Evolutionary conservation across 1,140 invertebrate genomes (phyloP).

Genomic region (Musca vetustissima): DNA sequence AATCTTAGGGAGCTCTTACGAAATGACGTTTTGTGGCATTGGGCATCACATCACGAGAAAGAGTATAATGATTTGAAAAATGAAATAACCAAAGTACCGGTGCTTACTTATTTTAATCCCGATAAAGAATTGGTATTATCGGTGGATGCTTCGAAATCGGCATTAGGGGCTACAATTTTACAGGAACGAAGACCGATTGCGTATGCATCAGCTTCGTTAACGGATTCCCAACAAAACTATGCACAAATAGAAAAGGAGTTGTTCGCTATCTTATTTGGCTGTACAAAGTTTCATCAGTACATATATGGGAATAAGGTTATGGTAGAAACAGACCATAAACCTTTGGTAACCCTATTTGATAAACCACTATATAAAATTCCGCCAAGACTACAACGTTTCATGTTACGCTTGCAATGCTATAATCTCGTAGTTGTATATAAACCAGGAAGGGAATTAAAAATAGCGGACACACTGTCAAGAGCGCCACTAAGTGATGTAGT

Average conservation of each 20-base stretch:
- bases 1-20: slow-evolving; percentile 34
- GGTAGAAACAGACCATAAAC: slow-evolving; percentile 58
- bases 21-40: slow-evolving; percentile 14
- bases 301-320: slow-evolving; percentile 37
- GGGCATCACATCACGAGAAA: neutral
- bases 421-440: slow-evolving; percentile 53
- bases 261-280: slow-evolving; percentile 51
- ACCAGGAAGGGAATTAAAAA: slow-evolving; percentile 25
- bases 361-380: slow-evolving; percentile 54
- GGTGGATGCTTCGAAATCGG: slow-evolving; percentile 46
- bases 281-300: slow-evolving; percentile 52
- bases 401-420: slow-evolving; percentile 51
- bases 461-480: slow-evolving; percentile 13
- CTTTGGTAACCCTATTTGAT: slow-evolving; percentile 54
- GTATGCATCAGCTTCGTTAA: slow-evolving; percentile 45
- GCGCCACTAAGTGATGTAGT: neutral
- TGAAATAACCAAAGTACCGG: slow-evolving; percentile 35
- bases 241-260: slow-evolving; percentile 57
- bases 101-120: slow-evolving; percentile 44
- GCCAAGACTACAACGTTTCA: slow-evolving; percentile 45
- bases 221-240: slow-evolving; percentile 49
- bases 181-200: slow-evolving; percentile 45
- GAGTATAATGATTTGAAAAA: slow-evolving; percentile 36
- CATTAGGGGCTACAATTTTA: slow-evolving; percentile 43
- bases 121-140: slow-evolving; percentile 39